Evolutionary conservation across 2,113 vertebrate genomes (phyloP).

Genomic region (Peucedramus taeniatus): DNA sequence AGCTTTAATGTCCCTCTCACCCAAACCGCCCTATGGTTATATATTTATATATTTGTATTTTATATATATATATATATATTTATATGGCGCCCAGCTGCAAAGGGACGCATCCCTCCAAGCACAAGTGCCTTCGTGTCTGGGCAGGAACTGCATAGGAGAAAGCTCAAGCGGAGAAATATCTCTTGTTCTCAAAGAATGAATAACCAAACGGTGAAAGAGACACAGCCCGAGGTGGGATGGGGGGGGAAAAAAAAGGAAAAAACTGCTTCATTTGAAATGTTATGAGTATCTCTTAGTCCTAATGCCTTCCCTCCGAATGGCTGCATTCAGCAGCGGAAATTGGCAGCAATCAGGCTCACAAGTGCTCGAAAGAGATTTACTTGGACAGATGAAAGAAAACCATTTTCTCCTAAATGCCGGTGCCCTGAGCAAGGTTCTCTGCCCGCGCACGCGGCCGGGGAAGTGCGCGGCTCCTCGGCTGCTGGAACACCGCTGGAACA

Average conservation of each 20-base stretch:
- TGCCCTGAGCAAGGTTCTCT: slow-evolving; percentile 35
- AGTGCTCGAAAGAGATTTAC: slow-evolving; percentile 67
- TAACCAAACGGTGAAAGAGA: not conserved
- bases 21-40: not conserved
- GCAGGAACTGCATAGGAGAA: not conserved
- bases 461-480: slow-evolving; percentile 12
- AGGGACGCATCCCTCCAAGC: not conserved
- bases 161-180: not conserved
- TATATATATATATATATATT: too few relatives aligned
- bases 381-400: slow-evolving; percentile 66
- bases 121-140: not conserved
- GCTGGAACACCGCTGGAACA: accelerated
- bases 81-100: not conserved
- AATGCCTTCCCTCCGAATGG: slow-evolving; percentile 50
- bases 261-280: slow-evolving; percentile 23
- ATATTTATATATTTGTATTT: too few relatives aligned
- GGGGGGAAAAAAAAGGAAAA: not conserved
- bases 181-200: not conserved
- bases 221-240: not conserved
- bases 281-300: slow-evolving; percentile 47
- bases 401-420: slow-evolving; percentile 45
- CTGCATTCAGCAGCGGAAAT: slow-evolving; percentile 51
- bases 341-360: slow-evolving; percentile 69
- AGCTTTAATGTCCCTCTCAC: not conserved
- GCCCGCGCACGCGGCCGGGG: not conserved